phyloP scores from a whole-genome alignment of 2,113 vertebrate species.

The Platichthys stellatus region DNA sequence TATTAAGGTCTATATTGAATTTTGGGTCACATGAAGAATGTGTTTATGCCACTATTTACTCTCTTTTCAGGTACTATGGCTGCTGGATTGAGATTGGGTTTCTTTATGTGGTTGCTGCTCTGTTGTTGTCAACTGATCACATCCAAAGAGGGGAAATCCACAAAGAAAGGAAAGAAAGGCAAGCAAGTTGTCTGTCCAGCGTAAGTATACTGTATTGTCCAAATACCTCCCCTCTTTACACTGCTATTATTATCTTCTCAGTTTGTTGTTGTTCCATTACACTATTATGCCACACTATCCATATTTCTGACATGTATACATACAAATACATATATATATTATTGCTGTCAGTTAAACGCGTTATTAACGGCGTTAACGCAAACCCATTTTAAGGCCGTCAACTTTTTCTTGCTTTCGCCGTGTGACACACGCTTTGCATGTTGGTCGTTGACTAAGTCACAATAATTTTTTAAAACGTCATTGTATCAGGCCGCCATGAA shows the following conservation, averaged over 20 bases:
- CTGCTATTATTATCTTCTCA: not conserved
- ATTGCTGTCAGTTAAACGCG: too few species aligned
- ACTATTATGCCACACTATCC: not conserved
- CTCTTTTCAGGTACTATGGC: slow-evolving; percentile 63
- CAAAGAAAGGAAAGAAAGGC: slow-evolving; percentile 80
- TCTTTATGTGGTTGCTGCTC: slow-evolving; percentile 65
- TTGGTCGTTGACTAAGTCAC: too few species aligned
- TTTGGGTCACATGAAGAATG: not conserved
- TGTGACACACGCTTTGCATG: too few species aligned
- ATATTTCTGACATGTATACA: too few species aligned
- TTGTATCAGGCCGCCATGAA: too few species aligned
- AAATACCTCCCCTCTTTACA: not conserved
- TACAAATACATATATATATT: too few species aligned
- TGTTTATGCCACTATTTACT: not conserved
- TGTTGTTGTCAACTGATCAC: slow-evolving; percentile 51
- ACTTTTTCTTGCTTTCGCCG: too few species aligned
- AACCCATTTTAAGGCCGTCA: too few species aligned
- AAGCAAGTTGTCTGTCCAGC: slow-evolving; percentile 82
- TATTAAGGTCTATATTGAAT: not conserved
- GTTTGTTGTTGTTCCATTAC: not conserved
- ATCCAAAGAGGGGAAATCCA: slow-evolving; percentile 72
- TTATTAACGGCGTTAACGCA: too few species aligned
- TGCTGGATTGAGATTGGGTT: slow-evolving; percentile 39
- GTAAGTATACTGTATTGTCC: slow-evolving; percentile 65
- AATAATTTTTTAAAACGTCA: too few species aligned